Conservation (phyloP, 2,888 invertebrate genomes). For the Adelognathus sp. region DNA sequence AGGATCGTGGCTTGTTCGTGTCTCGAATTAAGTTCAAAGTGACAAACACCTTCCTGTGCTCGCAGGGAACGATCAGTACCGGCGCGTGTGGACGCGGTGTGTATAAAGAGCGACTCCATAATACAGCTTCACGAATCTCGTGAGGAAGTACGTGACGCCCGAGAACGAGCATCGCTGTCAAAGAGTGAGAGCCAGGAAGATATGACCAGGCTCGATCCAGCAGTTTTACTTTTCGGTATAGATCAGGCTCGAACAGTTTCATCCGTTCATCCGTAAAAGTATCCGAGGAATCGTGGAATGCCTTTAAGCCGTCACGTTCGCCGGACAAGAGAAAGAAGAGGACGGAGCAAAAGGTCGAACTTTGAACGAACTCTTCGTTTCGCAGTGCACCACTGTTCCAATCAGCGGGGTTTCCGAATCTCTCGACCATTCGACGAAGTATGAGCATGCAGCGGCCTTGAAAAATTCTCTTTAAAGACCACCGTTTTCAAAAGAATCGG, state of each 20-base stretch:
- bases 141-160: background rate
- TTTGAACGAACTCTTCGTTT: constrained; percentile 26
- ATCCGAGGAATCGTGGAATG: constrained; percentile 46
- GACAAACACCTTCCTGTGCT: constrained; percentile 20
- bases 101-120: background rate
- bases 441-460: constrained; percentile 40
- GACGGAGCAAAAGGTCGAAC: constrained; percentile 25
- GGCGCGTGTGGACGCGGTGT: background rate
- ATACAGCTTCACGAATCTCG: background rate
- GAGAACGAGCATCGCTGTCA: background rate
- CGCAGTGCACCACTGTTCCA: constrained; percentile 33
- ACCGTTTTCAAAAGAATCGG: constrained; percentile 28
- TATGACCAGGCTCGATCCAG: constrained; percentile 33
- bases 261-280: constrained; percentile 30
- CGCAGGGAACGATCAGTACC: background rate
- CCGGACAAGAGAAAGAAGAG: constrained; percentile 5
- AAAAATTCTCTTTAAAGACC: constrained; percentile 41
- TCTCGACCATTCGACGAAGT: constrained; percentile 2
- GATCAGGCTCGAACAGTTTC: constrained; percentile 41
- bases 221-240: constrained; percentile 27
- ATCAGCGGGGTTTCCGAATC: constrained; percentile 54
- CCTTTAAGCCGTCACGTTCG: constrained; percentile 56
- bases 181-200: constrained; percentile 39
- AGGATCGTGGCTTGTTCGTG: background rate
- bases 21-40: constrained; percentile 6